Evolutionary conservation across 1,140 invertebrate species (phyloP).

Genomic region (Nasonia longicornis): DNA sequence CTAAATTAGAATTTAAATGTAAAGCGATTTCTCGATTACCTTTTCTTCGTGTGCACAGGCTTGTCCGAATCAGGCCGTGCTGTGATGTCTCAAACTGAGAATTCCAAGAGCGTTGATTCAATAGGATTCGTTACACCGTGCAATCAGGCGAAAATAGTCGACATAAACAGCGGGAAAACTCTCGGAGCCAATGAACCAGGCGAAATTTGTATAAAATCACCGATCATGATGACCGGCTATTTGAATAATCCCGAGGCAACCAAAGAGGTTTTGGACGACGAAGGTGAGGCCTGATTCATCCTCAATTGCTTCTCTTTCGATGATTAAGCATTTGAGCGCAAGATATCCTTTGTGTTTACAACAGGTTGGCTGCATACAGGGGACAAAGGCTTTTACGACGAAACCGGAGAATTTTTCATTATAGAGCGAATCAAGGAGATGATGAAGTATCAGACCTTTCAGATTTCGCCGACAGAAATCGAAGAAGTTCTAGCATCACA

Average conservation of each 20-base stretch:
- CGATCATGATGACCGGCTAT: background rate
- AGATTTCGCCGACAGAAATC: constrained; percentile 73
- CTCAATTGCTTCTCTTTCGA: too few species aligned
- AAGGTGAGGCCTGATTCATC: too few species aligned
- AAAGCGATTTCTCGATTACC: background rate
- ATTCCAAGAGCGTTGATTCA: background rate
- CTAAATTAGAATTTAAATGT: background rate
- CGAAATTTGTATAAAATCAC: background rate
- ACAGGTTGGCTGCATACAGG: constrained; percentile 72
- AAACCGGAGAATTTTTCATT: constrained; percentile 67
- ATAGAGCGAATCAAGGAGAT: constrained; percentile 73
- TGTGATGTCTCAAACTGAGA: background rate
- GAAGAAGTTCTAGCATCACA: constrained; percentile 71
- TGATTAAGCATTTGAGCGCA: too few species aligned
- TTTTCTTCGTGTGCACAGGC: background rate
- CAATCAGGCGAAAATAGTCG: background rate
- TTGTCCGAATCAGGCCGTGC: background rate
- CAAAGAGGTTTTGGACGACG: background rate
- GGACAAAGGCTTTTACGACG: constrained; percentile 70
- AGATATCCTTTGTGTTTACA: background rate
- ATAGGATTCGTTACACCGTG: background rate
- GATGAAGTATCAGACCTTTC: constrained; percentile 73
- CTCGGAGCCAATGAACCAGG: background rate
- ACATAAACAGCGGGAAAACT: background rate
- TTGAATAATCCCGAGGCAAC: background rate